A percentile compares a stretch with the other conserved stretches of the same genome.
Evolutionary conservation across 2,888 invertebrate genomes (phyloP).

Genomic region (Horisme vitalbata): DNA sequence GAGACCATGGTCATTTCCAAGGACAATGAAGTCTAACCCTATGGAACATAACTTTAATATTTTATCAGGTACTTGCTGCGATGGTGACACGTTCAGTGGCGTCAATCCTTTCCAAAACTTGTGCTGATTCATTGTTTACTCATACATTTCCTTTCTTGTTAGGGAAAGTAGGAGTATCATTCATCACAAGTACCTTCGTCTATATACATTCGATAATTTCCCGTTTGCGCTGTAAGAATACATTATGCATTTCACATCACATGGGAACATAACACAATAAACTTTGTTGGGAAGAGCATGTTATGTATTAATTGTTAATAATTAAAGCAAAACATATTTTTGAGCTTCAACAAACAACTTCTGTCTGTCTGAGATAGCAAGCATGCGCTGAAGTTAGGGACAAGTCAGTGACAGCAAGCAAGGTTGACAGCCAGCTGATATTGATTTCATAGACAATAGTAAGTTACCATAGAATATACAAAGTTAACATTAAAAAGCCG

Average conservation of each 20-base stretch:
- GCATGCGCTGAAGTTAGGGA: too few species aligned
- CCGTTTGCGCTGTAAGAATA: slow-evolving; percentile 9
- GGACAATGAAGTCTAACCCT: slow-evolving; percentile 64
- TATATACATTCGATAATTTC: slow-evolving; percentile 17
- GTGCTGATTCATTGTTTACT: slow-evolving; percentile 74
- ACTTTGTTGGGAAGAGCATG: too few species aligned
- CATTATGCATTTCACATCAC: slow-evolving; percentile 27
- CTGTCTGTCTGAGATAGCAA: too few species aligned
- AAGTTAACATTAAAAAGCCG: too few species aligned
- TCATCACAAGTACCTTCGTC: slow-evolving; percentile 40
- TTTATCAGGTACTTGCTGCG: slow-evolving; percentile 72
- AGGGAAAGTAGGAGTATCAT: slow-evolving; percentile 47
- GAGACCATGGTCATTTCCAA: slow-evolving; percentile 74
- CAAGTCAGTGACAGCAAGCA: too few species aligned
- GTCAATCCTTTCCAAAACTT: slow-evolving; percentile 76
- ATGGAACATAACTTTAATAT: slow-evolving; percentile 72
- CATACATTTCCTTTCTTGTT: slow-evolving; percentile 42
- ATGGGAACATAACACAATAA: too few species aligned
- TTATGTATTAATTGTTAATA: too few species aligned
- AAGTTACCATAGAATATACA: too few species aligned
- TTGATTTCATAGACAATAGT: too few species aligned
- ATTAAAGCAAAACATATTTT: too few species aligned
- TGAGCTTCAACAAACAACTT: too few species aligned
- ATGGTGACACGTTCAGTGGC: slow-evolving; percentile 55
- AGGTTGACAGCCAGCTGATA: too few species aligned